Evolutionary conservation across 1,140 invertebrate genomes (phyloP).

Genomic region (Neelides sp.): DNA sequence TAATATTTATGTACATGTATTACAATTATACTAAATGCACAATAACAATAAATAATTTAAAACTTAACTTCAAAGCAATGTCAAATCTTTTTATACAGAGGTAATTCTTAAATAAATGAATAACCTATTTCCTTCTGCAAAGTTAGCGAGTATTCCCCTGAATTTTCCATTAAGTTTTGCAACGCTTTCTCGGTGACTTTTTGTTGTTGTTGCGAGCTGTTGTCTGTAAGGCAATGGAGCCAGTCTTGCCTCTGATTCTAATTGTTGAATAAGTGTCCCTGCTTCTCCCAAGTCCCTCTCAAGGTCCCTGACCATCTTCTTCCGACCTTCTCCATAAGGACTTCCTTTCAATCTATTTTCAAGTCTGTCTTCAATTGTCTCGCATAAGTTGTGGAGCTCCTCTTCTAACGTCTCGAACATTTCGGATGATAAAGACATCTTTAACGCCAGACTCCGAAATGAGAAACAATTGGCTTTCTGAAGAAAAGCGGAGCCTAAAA

Average conservation of each 20-base stretch:
- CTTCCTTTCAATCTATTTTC: constrained; percentile 32
- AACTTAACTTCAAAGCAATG: not conserved
- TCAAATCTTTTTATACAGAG: too few species aligned
- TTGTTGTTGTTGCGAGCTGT: constrained; percentile 21
- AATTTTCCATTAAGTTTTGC: constrained; percentile 19
- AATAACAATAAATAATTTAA: not conserved
- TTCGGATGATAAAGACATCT: constrained; percentile 41
- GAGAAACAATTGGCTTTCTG: too few species aligned
- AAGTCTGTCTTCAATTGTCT: constrained; percentile 34
- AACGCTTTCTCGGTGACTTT: constrained; percentile 15
- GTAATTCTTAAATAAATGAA: too few species aligned
- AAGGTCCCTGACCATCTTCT: constrained; percentile 32
- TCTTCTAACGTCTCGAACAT: constrained; percentile 41
- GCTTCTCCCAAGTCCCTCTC: constrained; percentile 36
- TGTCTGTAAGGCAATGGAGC: constrained; percentile 24
- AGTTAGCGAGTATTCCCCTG: constrained; percentile 20
- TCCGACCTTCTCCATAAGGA: constrained; percentile 30
- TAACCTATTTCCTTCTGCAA: constrained; percentile 19
- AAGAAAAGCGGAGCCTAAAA: too few species aligned
- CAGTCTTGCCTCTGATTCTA: constrained; percentile 28
- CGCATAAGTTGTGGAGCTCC: constrained; percentile 35
- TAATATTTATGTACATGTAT: constrained; percentile 6
- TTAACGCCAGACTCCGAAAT: too few species aligned
- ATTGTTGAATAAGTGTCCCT: constrained; percentile 29
- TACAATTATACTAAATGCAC: not conserved